Conservation (phyloP, 1,140 invertebrate genomes). For the Neodiprion lecontei region DNA sequence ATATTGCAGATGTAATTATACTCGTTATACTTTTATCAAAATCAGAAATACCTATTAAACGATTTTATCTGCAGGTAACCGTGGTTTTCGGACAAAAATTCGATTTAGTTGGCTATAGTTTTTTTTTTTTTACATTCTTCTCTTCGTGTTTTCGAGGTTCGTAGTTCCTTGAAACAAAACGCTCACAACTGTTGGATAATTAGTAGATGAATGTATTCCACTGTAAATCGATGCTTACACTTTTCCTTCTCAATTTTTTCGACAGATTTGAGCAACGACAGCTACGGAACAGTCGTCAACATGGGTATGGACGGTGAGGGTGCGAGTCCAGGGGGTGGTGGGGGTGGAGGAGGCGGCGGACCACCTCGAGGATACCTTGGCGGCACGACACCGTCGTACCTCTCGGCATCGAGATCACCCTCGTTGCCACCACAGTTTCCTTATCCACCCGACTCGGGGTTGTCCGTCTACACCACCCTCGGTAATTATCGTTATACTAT, state of each 20-base stretch:
- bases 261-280: slow-evolving; percentile 85
- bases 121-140: no score
- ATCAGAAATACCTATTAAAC: no score
- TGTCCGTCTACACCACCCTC: slow-evolving; percentile 79
- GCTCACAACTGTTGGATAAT: no score
- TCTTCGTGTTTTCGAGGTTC: no score
- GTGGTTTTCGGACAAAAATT: no score
- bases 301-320: slow-evolving; percentile 78
- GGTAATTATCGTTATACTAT: slow-evolving; percentile 59
- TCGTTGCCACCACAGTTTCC: slow-evolving; percentile 70
- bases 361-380: slow-evolving; percentile 66
- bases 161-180: no score
- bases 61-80: no score
- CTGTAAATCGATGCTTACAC: slow-evolving; percentile 13
- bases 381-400: slow-evolving; percentile 78
- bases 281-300: slow-evolving; percentile 82
- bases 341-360: slow-evolving; percentile 62
- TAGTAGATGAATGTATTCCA: no score
- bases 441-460: slow-evolving; percentile 72
- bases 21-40: no score
- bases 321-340: slow-evolving; percentile 76
- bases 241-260: slow-evolving; percentile 29
- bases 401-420: slow-evolving; percentile 79
- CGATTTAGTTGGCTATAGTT: no score
- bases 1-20: no score